These are phyloP conservation scores for Lagorchestes hirsutus DNA, from an alignment of 2,797 vertebrate genomes.

Conservation along the genomic window DNA sequence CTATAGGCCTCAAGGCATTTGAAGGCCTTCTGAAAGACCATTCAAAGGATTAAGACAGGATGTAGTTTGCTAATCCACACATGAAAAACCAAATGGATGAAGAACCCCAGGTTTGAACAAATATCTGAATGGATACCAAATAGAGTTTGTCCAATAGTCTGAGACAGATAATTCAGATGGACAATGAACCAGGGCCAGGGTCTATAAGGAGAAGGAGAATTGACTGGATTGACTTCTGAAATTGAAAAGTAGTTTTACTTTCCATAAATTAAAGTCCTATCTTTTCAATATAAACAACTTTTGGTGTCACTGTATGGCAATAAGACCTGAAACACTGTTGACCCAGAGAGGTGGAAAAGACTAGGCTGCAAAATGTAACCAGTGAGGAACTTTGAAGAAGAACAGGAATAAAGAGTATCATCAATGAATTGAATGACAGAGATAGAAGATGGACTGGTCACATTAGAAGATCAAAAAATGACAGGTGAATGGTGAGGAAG, in stretches of 20 bases:
- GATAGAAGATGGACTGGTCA: not conserved
- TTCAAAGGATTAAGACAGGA: not conserved
- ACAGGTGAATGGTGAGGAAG: not conserved
- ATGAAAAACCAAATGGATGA: not conserved
- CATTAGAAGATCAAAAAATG: not conserved
- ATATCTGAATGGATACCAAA: not conserved
- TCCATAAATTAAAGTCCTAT: not conserved
- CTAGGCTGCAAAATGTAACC: not conserved
- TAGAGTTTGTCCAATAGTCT: not conserved
- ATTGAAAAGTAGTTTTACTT: not conserved
- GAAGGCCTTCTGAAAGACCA: not conserved
- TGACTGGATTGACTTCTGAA: not conserved
- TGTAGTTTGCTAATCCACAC: not conserved
- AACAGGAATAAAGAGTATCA: not conserved
- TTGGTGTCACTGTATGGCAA: not conserved
- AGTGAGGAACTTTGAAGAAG: not conserved
- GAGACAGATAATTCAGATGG: not conserved
- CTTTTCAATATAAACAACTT: not conserved
- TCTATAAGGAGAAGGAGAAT: not conserved
- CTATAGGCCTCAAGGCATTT: not conserved
- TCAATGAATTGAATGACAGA: not conserved
- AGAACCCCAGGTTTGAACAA: not conserved
- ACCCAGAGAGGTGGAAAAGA: not conserved
- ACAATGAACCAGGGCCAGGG: not conserved
- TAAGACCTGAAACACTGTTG: not conserved